Conservation (phyloP, 2,113 vertebrate genomes). For the Tauraco erythrolophus region DNA sequence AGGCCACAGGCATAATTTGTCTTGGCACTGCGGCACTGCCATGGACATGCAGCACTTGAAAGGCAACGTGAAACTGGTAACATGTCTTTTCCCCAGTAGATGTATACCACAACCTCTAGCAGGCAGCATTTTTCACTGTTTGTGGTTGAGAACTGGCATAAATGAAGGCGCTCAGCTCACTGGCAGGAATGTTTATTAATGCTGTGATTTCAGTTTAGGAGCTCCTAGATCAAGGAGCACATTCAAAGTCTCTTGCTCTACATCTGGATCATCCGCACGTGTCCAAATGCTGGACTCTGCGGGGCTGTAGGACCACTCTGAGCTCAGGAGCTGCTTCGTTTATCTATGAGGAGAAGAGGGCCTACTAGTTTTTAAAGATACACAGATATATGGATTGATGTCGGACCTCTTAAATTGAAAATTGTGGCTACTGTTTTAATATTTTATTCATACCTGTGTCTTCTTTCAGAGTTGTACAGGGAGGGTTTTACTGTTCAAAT, state of each 20-base stretch:
- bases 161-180: constrained; percentile 23
- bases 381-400: background rate
- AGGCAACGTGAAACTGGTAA: background rate
- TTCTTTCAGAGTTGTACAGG: background rate
- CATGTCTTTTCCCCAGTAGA: constrained; percentile 45
- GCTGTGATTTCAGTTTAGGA: constrained; percentile 70
- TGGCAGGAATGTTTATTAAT: constrained; percentile 48
- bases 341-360: background rate
- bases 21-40: background rate
- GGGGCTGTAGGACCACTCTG: background rate
- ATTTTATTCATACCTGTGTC: background rate
- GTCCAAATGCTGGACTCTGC: background rate
- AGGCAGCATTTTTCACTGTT: constrained; percentile 52
- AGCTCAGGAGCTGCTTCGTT: background rate
- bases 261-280: background rate
- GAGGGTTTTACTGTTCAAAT: background rate
- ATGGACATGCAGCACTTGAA: background rate
- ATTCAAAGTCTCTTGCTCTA: background rate
- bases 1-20: background rate
- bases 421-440: background rate
- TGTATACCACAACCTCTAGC: constrained; percentile 68
- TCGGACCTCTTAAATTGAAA: background rate
- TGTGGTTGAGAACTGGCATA: constrained; percentile 71
- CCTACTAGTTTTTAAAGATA: background rate
- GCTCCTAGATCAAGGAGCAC: background rate